phyloP scores from a whole-genome alignment of 2,888 invertebrate genomes.

The Protodeltote pygarga region DNA sequence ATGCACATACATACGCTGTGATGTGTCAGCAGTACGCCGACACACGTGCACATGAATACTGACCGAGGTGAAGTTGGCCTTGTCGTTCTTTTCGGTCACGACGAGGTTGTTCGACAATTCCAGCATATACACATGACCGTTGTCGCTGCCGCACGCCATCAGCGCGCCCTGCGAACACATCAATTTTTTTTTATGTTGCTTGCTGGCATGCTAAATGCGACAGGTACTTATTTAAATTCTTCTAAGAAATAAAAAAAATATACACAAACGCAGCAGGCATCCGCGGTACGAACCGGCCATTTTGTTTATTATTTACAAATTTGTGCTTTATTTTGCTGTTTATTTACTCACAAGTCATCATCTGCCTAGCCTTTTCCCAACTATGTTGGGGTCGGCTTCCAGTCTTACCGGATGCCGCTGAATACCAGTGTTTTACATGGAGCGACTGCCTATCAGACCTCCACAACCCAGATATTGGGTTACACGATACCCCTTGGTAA shows the following conservation, averaged over 20 bases:
- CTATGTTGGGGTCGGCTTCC: no score
- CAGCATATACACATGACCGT: conserved; percentile 90
- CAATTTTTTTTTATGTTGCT: background rate
- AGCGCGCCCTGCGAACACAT: conserved; percentile 81
- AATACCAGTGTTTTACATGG: no score
- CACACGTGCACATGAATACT: conserved; percentile 40
- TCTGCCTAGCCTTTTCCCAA: no score
- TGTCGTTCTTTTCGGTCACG: conserved; percentile 90
- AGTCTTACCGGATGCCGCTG: no score
- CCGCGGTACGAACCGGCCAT: no score
- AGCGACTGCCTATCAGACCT: no score
- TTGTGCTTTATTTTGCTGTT: no score
- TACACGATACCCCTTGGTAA: no score
- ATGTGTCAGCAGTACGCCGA: background rate
- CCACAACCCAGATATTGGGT: no score
- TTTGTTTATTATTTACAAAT: no score
- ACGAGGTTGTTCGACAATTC: conserved; percentile 91
- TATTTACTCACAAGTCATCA: no score
- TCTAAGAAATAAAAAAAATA: background rate
- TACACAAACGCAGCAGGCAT: no score
- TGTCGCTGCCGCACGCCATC: conserved; percentile 90
- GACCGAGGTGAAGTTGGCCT: conserved; percentile 89
- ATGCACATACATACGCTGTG: background rate
- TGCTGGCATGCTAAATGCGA: background rate
- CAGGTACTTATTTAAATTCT: background rate